Conservation (phyloP, 2,888 invertebrate species). For the Zootermopsis nevadensis region DNA sequence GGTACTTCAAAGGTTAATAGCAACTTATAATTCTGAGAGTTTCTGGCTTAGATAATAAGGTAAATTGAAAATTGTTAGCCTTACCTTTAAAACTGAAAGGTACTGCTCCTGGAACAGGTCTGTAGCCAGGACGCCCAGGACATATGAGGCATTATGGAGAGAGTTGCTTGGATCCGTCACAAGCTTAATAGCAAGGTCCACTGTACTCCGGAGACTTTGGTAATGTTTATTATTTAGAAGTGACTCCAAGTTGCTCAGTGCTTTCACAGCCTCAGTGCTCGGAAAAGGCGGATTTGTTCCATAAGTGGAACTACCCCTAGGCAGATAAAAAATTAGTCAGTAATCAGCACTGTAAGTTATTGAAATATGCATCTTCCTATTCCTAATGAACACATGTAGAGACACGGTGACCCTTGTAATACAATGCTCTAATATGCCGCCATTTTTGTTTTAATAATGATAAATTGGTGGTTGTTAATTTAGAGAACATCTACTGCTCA, state of each 20-base stretch:
- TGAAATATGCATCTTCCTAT: neutral
- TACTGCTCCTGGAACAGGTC: conserved; percentile 55
- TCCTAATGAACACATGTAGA: too few relatives aligned
- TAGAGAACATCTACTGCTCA: too few relatives aligned
- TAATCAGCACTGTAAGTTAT: neutral
- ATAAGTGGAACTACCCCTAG: neutral
- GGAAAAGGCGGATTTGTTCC: conserved; percentile 59
- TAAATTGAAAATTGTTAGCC: neutral
- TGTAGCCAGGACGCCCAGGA: conserved; percentile 53
- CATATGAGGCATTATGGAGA: conserved; percentile 53
- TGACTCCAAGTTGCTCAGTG: conserved; percentile 62
- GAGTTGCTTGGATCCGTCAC: conserved; percentile 54
- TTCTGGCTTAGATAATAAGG: too few relatives aligned
- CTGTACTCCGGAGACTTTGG: conserved; percentile 61
- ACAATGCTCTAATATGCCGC: too few relatives aligned
- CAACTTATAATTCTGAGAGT: too few relatives aligned
- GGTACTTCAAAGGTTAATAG: too few relatives aligned
- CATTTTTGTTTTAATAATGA: too few relatives aligned
- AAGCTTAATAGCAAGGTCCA: conserved; percentile 62
- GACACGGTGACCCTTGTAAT: too few relatives aligned
- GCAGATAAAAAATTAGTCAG: neutral
- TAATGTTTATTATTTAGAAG: conserved; percentile 63
- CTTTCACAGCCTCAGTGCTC: conserved; percentile 62
- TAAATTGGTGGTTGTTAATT: too few relatives aligned
- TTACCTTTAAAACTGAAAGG: conserved; percentile 46